A percentile compares a stretch with the other conserved stretches of the same genome.
Conservation (phyloP, 2,888 invertebrate species). For the Leptinotarsa tumamoca region DNA sequence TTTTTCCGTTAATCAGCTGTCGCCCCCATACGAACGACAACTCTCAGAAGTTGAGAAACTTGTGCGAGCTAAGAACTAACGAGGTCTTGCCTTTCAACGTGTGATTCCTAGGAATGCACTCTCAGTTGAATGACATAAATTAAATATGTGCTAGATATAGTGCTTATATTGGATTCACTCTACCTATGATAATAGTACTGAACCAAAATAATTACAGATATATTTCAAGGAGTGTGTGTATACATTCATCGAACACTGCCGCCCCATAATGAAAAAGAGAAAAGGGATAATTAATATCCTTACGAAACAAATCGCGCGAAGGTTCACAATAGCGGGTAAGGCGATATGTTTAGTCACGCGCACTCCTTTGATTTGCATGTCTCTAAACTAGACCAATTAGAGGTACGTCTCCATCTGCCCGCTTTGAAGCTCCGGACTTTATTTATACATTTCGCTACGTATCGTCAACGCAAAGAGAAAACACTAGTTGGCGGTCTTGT, state of each 20-base stretch:
- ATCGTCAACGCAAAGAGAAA: conserved; percentile 61
- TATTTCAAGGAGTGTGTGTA: conserved; percentile 18
- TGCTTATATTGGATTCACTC: neutral
- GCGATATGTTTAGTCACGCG: conserved; percentile 66
- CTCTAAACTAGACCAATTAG: conserved; percentile 66
- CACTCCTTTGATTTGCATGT: conserved; percentile 65
- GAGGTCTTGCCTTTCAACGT: no score
- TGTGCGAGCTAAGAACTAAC: no score
- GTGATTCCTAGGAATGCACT: no score
- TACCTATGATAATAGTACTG: neutral
- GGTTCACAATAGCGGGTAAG: conserved; percentile 56
- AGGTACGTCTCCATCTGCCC: conserved; percentile 60
- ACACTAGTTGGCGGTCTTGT: conserved; percentile 43
- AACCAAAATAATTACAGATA: conserved; percentile 6
- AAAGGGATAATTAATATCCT: conserved; percentile 58
- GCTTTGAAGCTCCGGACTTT: conserved; percentile 61
- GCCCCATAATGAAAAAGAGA: conserved; percentile 39
- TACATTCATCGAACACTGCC: conserved; percentile 32
- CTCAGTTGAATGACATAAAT: neutral
- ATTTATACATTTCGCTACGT: conserved; percentile 63
- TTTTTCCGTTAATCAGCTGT: no score
- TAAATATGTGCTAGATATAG: neutral
- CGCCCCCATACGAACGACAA: no score
- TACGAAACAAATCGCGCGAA: conserved; percentile 52
- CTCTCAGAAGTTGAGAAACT: no score